Evolutionary conservation across 2,797 vertebrate species (phyloP).

Genomic region (Hydrophis major): DNA sequence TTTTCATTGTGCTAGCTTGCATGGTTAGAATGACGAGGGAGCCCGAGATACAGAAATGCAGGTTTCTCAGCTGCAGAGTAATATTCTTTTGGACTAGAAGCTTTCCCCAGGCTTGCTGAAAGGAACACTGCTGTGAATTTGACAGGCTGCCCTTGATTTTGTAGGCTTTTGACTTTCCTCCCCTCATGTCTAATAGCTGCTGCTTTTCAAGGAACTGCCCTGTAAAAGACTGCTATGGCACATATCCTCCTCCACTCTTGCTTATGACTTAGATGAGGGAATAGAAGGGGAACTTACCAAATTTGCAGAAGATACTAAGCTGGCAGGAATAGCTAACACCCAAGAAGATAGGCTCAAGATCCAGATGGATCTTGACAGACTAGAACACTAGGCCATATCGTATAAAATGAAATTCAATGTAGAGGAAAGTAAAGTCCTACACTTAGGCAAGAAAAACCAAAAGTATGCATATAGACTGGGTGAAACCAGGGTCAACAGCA

Average conservation of each 20-base stretch:
- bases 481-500: too few relatives aligned
- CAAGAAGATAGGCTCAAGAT: too few relatives aligned
- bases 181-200: not conserved
- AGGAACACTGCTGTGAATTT: not conserved
- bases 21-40: not conserved
- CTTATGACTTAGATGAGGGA: not conserved
- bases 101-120: not conserved
- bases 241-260: not conserved
- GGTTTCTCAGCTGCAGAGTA: not conserved
- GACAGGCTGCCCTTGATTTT: not conserved
- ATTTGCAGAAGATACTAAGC: too few relatives aligned
- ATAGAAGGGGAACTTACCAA: too few relatives aligned
- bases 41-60: not conserved
- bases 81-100: not conserved
- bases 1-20: not conserved
- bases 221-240: not conserved
- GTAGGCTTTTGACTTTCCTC: not conserved
- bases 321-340: too few relatives aligned
- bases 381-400: too few relatives aligned
- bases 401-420: too few relatives aligned
- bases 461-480: too few relatives aligned
- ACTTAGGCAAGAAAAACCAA: too few relatives aligned
- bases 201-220: not conserved
- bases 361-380: too few relatives aligned
- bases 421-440: too few relatives aligned